Conservation (phyloP, 2,113 vertebrate species). For the Pyrgilauda ruficollis region DNA sequence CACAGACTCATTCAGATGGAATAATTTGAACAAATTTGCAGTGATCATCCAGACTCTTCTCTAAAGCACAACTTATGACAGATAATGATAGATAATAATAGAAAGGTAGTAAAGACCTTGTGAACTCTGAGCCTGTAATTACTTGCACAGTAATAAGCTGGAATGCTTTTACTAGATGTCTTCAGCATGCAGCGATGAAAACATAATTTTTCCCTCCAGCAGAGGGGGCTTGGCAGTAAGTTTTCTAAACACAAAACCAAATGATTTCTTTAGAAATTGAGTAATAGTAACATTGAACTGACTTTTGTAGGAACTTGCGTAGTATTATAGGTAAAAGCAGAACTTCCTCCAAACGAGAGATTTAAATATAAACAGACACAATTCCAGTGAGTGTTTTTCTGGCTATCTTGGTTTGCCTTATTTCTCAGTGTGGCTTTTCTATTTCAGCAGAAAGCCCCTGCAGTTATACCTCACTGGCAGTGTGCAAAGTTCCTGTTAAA, state of each 20-base stretch:
- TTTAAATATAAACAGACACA: not conserved
- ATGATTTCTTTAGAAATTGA: conserved; percentile 32
- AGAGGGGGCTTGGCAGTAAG: conserved; percentile 45
- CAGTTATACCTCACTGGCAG: not conserved
- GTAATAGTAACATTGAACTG: conserved; percentile 2
- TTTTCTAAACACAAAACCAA: not conserved
- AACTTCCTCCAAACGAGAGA: not conserved
- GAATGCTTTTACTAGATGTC: not conserved
- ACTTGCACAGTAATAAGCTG: not conserved
- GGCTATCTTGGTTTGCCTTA: not conserved
- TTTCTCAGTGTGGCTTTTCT: not conserved
- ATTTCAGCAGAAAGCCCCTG: not conserved
- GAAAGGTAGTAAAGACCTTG: not conserved
- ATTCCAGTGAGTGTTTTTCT: not conserved
- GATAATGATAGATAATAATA: not conserved
- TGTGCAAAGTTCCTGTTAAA: not conserved
- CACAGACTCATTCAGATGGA: not conserved
- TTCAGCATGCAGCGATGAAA: not conserved
- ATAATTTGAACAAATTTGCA: not conserved
- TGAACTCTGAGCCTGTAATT: not conserved
- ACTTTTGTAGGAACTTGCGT: not conserved
- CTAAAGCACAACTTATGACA: not conserved
- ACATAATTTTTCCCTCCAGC: not conserved
- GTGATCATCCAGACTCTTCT: not conserved
- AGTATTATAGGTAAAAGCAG: not conserved